Conservation (phyloP, 2,797 vertebrate genomes). For the Halcyon chelicuti region DNA sequence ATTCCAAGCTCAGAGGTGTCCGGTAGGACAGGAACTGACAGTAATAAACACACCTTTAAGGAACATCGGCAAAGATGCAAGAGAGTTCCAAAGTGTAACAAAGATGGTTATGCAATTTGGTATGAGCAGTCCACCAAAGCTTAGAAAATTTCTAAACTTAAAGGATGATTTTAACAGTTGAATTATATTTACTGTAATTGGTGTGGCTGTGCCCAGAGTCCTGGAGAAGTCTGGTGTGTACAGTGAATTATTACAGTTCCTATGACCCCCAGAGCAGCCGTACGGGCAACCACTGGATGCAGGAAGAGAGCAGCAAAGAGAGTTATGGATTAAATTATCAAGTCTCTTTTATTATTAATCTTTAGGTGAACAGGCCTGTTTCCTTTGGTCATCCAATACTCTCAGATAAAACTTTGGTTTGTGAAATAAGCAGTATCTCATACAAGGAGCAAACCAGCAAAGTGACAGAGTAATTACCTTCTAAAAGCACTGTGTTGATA, state of each 20-base stretch:
- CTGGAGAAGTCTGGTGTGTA: not conserved
- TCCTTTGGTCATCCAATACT: not conserved
- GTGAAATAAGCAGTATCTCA: not conserved
- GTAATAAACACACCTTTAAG: constrained; percentile 1
- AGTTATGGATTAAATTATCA: not conserved
- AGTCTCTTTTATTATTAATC: not conserved
- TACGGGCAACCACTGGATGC: not conserved
- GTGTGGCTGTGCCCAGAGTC: not conserved
- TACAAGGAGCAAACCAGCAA: not conserved
- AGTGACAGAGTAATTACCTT: not conserved
- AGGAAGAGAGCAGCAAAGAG: not conserved
- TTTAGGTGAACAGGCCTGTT: not conserved
- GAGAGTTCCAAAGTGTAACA: not conserved
- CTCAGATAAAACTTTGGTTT: not conserved
- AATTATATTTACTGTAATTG: not conserved
- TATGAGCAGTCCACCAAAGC: not conserved
- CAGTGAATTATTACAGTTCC: not conserved
- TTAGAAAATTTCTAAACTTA: not conserved
- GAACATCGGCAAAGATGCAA: not conserved
- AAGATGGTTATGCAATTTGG: not conserved
- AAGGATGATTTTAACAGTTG: not conserved
- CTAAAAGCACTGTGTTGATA: not conserved
- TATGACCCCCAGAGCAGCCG: not conserved
- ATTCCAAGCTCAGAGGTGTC: constrained; percentile 28
- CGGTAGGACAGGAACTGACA: not conserved